Conservation (phyloP, 1,140 invertebrate genomes). For the Hycleus cichorii region DNA sequence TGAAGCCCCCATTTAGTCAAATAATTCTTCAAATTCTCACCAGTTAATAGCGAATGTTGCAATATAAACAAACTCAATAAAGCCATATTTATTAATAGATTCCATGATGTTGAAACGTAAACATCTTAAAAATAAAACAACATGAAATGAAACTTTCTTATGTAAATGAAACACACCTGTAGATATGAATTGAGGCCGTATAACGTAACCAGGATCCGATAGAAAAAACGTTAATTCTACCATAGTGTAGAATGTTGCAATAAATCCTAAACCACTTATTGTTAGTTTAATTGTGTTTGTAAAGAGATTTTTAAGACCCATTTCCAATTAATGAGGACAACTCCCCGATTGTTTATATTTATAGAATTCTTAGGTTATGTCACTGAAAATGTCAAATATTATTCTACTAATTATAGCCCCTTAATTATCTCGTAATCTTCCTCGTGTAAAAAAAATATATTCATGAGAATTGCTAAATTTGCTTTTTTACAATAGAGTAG, state of each 20-base stretch:
- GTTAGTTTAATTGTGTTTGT: background rate
- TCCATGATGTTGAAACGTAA: slow-evolving; percentile 23
- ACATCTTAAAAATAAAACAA: slow-evolving; percentile 19
- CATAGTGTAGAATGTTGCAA: slow-evolving; percentile 3
- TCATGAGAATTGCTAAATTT: too few species aligned
- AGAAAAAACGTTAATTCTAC: slow-evolving; percentile 9
- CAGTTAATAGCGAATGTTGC: slow-evolving; percentile 34
- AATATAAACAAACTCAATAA: slow-evolving; percentile 33
- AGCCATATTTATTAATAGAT: slow-evolving; percentile 29
- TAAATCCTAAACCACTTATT: background rate
- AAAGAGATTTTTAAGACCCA: background rate
- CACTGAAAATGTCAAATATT: too few species aligned
- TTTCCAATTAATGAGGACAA: background rate
- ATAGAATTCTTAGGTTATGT: too few species aligned
- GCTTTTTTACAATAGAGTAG: too few species aligned
- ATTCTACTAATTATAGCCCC: too few species aligned
- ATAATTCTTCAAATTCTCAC: slow-evolving; percentile 24
- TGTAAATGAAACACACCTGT: background rate
- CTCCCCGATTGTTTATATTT: too few species aligned
- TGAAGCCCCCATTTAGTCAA: slow-evolving; percentile 22
- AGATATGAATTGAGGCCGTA: background rate
- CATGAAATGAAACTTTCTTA: background rate
- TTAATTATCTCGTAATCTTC: too few species aligned
- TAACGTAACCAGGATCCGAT: slow-evolving; percentile 4
- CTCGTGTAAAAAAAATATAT: too few species aligned